Percentiles rank a stretch among this genome's conserved stretches.
These are phyloP conservation scores for Sinohyriopsis cumingii DNA, from an alignment of 2,888 invertebrate species.

Conservation along the genomic window DNA sequence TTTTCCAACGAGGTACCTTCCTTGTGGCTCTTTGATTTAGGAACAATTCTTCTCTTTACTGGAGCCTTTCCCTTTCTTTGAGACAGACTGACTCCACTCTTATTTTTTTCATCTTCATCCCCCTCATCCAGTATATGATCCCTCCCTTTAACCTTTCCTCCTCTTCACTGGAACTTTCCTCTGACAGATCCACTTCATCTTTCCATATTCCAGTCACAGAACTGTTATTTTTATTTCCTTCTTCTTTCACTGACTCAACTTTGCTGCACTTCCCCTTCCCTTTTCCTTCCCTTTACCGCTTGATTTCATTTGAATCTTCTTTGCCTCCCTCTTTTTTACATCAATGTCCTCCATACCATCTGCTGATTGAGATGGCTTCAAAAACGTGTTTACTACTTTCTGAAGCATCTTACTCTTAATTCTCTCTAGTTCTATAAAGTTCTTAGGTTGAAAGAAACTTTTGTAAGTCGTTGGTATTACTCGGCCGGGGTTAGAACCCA, in stretches of 20 bases:
- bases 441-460: constrained; percentile 34
- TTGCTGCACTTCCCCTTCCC: neutral
- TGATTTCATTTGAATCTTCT: neutral
- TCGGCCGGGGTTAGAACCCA: too few species aligned
- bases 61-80: too few species aligned
- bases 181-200: neutral
- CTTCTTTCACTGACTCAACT: constrained; percentile 1
- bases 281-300: constrained; percentile 11
- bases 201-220: neutral
- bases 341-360: neutral
- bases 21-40: neutral
- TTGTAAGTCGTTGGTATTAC: too few species aligned
- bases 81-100: too few species aligned
- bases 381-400: constrained; percentile 27
- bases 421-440: constrained; percentile 28
- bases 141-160: neutral
- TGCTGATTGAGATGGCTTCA: constrained; percentile 12
- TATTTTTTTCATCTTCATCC: constrained; percentile 2
- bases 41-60: too few species aligned
- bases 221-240: too few species aligned
- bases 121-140: constrained; percentile 1
- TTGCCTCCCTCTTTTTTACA: neutral
- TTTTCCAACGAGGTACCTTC: neutral
- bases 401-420: constrained; percentile 31
- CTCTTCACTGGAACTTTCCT: neutral